Evolutionary conservation across 2,888 invertebrate species (phyloP), one percentile per base, ranked within the genome.

Genomic region (Osmoderma eremita): DNA sequence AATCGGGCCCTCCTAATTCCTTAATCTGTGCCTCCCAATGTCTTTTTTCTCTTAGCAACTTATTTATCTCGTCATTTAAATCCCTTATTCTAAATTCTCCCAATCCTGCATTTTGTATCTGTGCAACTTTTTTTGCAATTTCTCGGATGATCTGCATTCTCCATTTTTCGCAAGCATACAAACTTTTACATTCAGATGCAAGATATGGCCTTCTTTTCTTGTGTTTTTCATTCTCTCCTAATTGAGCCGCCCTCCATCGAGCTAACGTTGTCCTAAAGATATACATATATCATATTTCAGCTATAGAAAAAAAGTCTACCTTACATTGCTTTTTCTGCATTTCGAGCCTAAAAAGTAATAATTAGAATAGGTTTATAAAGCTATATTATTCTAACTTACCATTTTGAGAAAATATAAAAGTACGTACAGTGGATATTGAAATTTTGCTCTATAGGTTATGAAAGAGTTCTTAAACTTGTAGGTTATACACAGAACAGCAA

Each of bases 51-150:
- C 98, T 86, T 68, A 99, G 86, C 71, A 98, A 81, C 83, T 99
- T 98, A 83, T 99, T 99, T 74, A 99, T 99, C 83, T 99, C 98
- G 83, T 99, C 99, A 81, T 99, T 99, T 18, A 99, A 84, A 80
- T 99, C 99, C 13, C 99, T 88, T 71, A 99, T 94, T 20, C 98
- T 90, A 81, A 98, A 99, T 83, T 99, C 99, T 2, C 99, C 99
- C n/a, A 99, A 86, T 67, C 99, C 99, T 72, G 99, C 96, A 84
- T 98, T 98, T 81, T 99, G 99, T 80, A 99, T 99, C 83, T 98
- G 97, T 1, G 98, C 94, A 0, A 99, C 98, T 86, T 99, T 99
- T 79, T 97, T 94, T 0, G 98, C 96, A 45, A 99, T 93, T 83
- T 99, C 99, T 65, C 97, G 86, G 65, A 99, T 95, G 68, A 99